Evolutionary conservation across 2,113 vertebrate genomes (phyloP).

Genomic region (Sander vitreus): DNA sequence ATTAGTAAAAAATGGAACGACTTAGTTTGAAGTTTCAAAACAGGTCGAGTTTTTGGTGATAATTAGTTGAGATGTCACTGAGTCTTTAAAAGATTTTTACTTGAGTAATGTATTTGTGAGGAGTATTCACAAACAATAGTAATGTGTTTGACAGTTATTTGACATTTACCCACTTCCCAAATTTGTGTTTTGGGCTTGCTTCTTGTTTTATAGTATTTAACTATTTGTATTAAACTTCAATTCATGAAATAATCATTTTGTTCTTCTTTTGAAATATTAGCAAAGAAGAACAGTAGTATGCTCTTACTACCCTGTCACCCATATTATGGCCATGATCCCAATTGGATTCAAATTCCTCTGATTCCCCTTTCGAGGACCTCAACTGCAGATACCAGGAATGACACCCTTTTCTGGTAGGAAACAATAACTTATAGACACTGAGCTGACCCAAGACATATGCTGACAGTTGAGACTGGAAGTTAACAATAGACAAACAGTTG

Average conservation of each 20-base stretch:
- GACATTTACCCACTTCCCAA: background rate
- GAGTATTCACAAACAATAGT: background rate
- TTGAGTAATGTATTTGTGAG: background rate
- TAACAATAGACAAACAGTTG: conserved; percentile 7
- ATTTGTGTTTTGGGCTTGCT: background rate
- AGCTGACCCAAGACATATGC: conserved; percentile 25
- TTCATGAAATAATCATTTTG: background rate
- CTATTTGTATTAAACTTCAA: background rate
- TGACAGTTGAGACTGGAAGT: conserved; percentile 4
- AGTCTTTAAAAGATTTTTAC: background rate
- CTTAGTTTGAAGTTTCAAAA: background rate
- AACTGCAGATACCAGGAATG: background rate
- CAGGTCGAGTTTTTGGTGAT: background rate
- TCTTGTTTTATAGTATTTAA: conserved; percentile 5
- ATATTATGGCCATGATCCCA: background rate
- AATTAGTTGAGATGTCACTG: background rate
- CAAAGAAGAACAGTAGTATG: background rate
- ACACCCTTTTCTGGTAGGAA: conserved; percentile 40
- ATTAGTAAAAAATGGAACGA: background rate
- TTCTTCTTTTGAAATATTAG: background rate
- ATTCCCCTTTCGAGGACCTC: background rate
- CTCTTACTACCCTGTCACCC: background rate
- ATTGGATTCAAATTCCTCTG: conserved; percentile 6
- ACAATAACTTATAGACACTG: conserved; percentile 22
- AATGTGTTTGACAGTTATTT: background rate